Evolutionary conservation across 2,797 vertebrate species (phyloP).

Genomic region (Pyrocephalus nanus): DNA sequence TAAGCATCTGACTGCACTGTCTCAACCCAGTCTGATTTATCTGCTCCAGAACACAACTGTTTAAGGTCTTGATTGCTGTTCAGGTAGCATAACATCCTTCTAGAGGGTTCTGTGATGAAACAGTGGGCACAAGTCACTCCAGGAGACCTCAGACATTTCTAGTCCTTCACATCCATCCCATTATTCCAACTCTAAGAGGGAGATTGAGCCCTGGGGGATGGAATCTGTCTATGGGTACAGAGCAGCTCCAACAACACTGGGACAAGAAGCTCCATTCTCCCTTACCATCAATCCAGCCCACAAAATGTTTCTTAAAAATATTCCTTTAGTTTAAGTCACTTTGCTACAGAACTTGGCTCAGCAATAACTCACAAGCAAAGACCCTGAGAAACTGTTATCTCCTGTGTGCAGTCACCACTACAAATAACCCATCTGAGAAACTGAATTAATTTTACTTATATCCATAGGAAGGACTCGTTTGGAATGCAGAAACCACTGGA

Average conservation of each 20-base stretch:
- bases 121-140: not conserved
- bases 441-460: not conserved
- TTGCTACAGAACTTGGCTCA: not conserved
- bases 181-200: not conserved
- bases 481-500: not conserved
- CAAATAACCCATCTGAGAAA: not conserved
- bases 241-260: not conserved
- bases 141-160: not conserved
- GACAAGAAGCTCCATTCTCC: not conserved
- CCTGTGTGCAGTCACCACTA: not conserved
- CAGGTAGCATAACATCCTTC: not conserved
- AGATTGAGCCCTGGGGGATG: not conserved
- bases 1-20: not conserved
- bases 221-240: not conserved
- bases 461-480: not conserved
- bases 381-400: not conserved
- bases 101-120: not conserved
- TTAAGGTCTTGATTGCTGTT: not conserved
- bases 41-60: not conserved
- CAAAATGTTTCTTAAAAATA: not conserved
- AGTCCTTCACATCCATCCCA: not conserved
- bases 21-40: not conserved
- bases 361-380: not conserved
- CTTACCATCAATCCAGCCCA: not conserved
- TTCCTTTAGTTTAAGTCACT: not conserved